Evolutionary conservation across 1,140 invertebrate species (phyloP), one percentile per base, ranked within the genome.

Genomic region (Cotesia glomerata): DNA sequence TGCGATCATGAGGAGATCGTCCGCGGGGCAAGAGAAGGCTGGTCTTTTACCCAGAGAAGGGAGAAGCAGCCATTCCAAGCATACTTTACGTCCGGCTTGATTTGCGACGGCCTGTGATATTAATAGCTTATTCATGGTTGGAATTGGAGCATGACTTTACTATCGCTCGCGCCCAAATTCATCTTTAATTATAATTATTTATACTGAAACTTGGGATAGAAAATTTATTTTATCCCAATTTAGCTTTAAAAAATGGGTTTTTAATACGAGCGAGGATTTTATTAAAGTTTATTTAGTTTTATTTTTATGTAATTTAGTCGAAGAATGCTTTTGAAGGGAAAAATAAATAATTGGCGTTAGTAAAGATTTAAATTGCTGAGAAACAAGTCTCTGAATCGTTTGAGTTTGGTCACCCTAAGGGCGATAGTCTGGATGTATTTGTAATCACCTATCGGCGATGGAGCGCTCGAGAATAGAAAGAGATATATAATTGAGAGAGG

Each of bases 31-130:
- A 51, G 52, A 26, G 32, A 34, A n/a, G 16, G 68, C 18, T 67
- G 51, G 32, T 58, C 32, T 36, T 32, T 58, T 32, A 36, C 18
- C 56, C 69, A 64, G 64, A 58, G 72, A 49, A 73, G 51, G 68
- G 58, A 74, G 77, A 74, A 74, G 71, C 68, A 72, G 67, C 75
- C 72, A 79, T 79, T 80, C 76, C 76, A 72, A 72, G 75, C 75
- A 79, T 80, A 76, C 76, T 80, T 80, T 79, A 80, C 76, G 79
- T 78, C 77, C 74, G 68, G 75, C 72, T 79, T 78, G 79, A 79
- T 79, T 79, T 79, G 79, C 76, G 74, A 76, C 73, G 76, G 73
- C 58, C 74, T 73, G 66, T 67, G 72, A 74, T 79, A 79, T 79
- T 79, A 80, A 80, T 80, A 80, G 77, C 74, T 80, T 79, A 80